Evolutionary conservation across 2,113 vertebrate species (phyloP), one percentile per base, ranked within the genome.

Genomic region (Tragelaphus scriptus): DNA sequence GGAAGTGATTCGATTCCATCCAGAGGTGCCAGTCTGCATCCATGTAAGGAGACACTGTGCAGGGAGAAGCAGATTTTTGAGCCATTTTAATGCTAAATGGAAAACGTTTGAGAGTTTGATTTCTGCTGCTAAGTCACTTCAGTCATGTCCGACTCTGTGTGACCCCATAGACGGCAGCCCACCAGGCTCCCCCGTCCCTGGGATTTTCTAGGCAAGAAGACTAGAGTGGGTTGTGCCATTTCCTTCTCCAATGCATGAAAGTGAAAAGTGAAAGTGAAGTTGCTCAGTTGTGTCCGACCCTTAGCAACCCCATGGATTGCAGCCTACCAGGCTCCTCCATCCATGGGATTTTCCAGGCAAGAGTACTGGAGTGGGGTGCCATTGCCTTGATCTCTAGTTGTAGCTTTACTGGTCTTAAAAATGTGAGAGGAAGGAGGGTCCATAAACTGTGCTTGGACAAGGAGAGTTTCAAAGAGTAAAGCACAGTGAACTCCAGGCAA

Each of bases 1-100:
- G 68, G 59, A 96, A 85, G 90, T 15, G 79, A 96, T 89, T 96
- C 81, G 89, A 97, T 98, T 97, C 71, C 75, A 63, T 32, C 80
- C 55, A 90, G 53, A 61, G 81, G 75, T 96, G 95, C 86, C 91
- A 91, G 68, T 96, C 92, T 95, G 80, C 51, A 84, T 82, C 61
- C 58, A 28, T 16, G 47, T 25, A 88, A 82, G 51, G 88, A 97
- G 77, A 96, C 53, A 25, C 17, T 51, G 88, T 85, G 88, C 85
- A 92, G 90, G 80, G 51, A 47, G 61, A 88, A 97, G 12, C 1
- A 44, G 36, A 0, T 11, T 95, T 98, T 93, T 75, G 82, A 95
- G 85, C 9, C 28, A 53, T 32, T 61, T 93, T 89, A 26, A 17
- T 81, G 77, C 59, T 82, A 95, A 89, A 92, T 25, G 1, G 11